Conservation (phyloP, 2,888 invertebrate species). For the Lumbricus terrestris region DNA sequence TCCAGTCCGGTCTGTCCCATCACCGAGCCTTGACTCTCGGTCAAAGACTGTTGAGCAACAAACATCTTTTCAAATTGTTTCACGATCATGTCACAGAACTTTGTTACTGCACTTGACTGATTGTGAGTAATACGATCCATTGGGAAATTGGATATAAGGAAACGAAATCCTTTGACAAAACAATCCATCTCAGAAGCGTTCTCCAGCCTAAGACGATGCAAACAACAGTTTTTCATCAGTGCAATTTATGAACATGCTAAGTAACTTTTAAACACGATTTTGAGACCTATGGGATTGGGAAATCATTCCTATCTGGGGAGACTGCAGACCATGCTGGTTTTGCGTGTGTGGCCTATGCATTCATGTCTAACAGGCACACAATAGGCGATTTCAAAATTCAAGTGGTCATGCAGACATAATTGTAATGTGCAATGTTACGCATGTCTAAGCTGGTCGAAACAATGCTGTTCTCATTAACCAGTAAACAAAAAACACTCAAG, state of each 20-base stretch:
- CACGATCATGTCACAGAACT: not conserved
- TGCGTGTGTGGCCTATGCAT: no score
- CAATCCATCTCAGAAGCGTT: constrained; percentile 9
- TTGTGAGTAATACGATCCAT: not conserved
- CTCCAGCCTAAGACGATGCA: not conserved
- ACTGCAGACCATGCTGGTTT: no score
- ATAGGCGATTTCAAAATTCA: no score
- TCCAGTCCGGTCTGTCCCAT: not conserved
- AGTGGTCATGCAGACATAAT: no score
- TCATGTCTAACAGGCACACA: no score
- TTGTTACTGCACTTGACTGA: not conserved
- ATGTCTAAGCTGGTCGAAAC: no score
- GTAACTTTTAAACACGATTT: no score
- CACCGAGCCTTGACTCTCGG: not conserved
- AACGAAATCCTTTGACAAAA: constrained; percentile 5
- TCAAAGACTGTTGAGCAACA: not conserved
- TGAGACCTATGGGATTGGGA: no score
- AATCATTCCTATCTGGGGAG: no score
- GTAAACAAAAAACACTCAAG: no score
- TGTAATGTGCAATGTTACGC: no score
- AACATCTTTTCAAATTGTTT: not conserved
- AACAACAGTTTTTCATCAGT: not conserved
- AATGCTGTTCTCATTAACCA: no score
- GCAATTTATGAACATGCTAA: not conserved
- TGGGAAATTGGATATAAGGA: not conserved